phyloP scores from a whole-genome alignment of 2,888 invertebrate species.

The Poecilus cupreus region DNA sequence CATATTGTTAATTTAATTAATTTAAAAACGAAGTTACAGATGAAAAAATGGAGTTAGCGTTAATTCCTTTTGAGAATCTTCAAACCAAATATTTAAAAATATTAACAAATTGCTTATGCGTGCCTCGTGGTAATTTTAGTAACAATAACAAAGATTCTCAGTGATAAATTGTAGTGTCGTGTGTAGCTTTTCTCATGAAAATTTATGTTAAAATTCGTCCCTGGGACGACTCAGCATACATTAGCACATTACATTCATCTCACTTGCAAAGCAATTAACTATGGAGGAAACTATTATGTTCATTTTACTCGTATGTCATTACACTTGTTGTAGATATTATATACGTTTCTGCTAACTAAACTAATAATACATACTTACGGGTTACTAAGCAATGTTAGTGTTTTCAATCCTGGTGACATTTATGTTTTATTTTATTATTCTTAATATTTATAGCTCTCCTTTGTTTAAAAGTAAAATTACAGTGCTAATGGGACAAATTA shows the following conservation, averaged over 20 bases:
- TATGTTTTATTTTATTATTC: not conserved
- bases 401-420: not conserved
- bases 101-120: not conserved
- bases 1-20: not conserved
- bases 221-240: not conserved
- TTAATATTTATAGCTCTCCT: not conserved
- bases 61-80: not conserved
- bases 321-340: constrained; percentile 5
- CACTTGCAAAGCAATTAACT: constrained; percentile 24
- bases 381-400: not conserved
- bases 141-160: not conserved
- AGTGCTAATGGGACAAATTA: too few species aligned
- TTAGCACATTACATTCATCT: not conserved
- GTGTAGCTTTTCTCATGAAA: not conserved
- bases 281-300: constrained; percentile 1
- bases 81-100: not conserved
- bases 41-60: too few species aligned
- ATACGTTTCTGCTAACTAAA: constrained; percentile 7
- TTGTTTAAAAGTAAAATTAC: too few species aligned
- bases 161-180: not conserved
- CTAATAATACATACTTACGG: not conserved
- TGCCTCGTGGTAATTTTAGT: not conserved
- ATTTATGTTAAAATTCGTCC: constrained; percentile 14
- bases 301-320: constrained; percentile 19
- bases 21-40: too few species aligned